Base-by-base conservation (phyloP, 2,888 invertebrate genomes). In the Polietes domitor region DNA sequence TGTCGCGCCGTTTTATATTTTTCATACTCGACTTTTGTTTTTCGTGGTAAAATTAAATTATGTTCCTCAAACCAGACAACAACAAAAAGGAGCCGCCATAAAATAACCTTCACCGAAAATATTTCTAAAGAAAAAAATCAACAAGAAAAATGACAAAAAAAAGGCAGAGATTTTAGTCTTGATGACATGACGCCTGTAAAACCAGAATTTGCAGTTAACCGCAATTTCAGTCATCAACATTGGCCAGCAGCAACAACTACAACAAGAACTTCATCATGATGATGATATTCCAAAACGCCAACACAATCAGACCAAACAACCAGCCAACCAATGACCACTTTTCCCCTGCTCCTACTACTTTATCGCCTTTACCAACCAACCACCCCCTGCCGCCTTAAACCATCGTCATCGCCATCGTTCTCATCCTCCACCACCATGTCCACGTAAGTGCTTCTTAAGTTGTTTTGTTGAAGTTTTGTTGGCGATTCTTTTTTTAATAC, bases 371-470 rank as follows among this genome's bases (percentile, higher is more conserved):
- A 37, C 37, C 37, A 9, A 10, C 37, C n/a, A n/a, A n/a, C n/a
- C n/a, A n/a, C n/a, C n/a, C n/a, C 5, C 58, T 17, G 5, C 32
- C 17, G 17, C 17, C 28, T 28, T 17, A 17, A 26, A 7, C 28
- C 58, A 12, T 61, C 58, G 12, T 61, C n/a, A 12, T 21, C n/a
- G 32, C 26, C 17, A 21, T n/a, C 19, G n/a, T 10, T 37, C 58
- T 68, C 65, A 32, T 32, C 41, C 12, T 24, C 12, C 55, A 32
- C 41, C 41, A 41, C 32, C 58, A 68, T 77, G 26, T 65, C 72
- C 76, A 73, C 73, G 72, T 68, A 74, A 80, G 68, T 65, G 75
- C 24, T 79, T 79, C 50, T 76, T 61, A 71, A 74, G 74, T 75
- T 37, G 63, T 63, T 63, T 28, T 61, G 17, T 28, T 61, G 17